Evolutionary conservation across 2,113 vertebrate species (phyloP).

Genomic region (Porphyrio hochstetteri): DNA sequence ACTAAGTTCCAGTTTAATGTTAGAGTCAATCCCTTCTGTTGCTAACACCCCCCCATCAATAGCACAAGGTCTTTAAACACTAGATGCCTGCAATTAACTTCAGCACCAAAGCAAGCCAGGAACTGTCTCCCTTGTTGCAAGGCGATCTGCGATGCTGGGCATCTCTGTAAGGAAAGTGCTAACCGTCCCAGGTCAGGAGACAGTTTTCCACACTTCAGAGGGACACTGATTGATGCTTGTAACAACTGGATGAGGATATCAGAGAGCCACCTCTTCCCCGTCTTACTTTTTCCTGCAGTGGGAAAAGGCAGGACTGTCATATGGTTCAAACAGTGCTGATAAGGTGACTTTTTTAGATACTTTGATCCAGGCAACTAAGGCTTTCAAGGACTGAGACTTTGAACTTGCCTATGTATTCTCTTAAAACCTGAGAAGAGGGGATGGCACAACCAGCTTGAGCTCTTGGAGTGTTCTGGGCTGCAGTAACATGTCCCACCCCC

Average conservation of each 20-base stretch:
- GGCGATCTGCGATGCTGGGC: neutral
- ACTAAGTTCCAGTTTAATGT: slow-evolving; percentile 56
- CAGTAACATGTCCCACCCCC: neutral
- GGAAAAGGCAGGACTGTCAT: neutral
- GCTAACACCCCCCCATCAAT: slow-evolving; percentile 21
- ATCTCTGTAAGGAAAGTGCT: neutral
- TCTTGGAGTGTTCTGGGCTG: neutral
- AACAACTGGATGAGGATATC: neutral
- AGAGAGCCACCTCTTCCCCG: neutral
- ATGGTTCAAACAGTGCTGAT: neutral
- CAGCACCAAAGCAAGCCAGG: neutral
- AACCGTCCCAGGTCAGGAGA: neutral
- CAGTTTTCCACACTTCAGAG: neutral
- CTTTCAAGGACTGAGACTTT: neutral
- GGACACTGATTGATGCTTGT: neutral
- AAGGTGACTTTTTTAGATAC: neutral
- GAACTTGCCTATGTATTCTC: neutral
- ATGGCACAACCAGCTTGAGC: neutral
- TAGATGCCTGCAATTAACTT: slow-evolving; percentile 52
- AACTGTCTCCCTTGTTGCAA: slow-evolving; percentile 5
- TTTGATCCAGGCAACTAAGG: neutral
- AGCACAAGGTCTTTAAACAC: slow-evolving; percentile 34
- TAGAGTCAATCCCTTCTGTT: slow-evolving; percentile 37
- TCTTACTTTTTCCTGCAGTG: neutral
- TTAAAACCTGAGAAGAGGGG: neutral